Conservation (phyloP, 2,888 invertebrate species). For the Notocelia uddmanniana region DNA sequence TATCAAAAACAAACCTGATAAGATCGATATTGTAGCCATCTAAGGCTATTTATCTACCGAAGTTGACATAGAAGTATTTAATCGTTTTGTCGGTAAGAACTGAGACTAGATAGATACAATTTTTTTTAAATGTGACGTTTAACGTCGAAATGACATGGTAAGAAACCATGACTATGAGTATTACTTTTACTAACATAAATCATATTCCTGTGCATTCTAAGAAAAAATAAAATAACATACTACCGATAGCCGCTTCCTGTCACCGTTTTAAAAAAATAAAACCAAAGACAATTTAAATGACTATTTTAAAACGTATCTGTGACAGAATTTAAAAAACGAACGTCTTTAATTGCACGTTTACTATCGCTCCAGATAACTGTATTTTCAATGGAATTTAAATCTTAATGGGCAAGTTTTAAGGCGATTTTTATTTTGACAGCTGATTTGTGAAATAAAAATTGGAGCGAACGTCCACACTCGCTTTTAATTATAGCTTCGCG, state of each 20-base stretch:
- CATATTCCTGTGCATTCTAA: not conserved
- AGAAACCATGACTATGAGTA: not conserved
- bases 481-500: constrained; percentile 68
- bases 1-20: not conserved
- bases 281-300: constrained; percentile 32
- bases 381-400: constrained; percentile 50
- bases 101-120: not conserved
- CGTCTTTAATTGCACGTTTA: constrained; percentile 64
- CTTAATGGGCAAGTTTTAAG: constrained; percentile 54
- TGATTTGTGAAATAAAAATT: constrained; percentile 60
- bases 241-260: constrained; percentile 22
- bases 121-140: no score
- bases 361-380: constrained; percentile 51
- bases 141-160: not conserved
- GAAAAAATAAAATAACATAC: not conserved
- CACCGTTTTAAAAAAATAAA: constrained; percentile 32
- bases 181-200: not conserved
- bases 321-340: constrained; percentile 63
- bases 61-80: not conserved
- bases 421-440: constrained; percentile 55
- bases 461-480: constrained; percentile 54
- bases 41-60: not conserved
- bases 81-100: not conserved
- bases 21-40: not conserved
- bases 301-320: constrained; percentile 61